Percentiles rank a stretch among this genome's conserved stretches.
Conservation (phyloP, 2,888 invertebrate genomes). For the Rapana venosa region DNA sequence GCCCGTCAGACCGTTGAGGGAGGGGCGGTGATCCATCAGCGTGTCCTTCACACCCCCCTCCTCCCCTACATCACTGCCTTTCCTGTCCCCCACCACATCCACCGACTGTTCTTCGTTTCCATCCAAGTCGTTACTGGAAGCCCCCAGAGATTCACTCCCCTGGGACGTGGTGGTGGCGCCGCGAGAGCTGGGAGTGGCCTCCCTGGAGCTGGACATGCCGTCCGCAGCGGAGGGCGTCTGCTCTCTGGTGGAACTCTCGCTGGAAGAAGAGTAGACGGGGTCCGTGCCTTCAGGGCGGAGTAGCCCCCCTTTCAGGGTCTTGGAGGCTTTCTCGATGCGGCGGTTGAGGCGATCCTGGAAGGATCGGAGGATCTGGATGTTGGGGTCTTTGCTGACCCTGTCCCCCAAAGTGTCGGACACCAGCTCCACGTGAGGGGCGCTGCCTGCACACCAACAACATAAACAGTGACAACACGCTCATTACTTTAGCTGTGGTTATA, state of each 20-base stretch:
- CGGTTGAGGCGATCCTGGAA: conserved; percentile 44
- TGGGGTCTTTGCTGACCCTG: conserved; percentile 20
- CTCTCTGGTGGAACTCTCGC: conserved; percentile 40
- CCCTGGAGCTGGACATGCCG: conserved; percentile 39
- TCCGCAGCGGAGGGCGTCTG: conserved; percentile 38
- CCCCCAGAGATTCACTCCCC: conserved; percentile 32
- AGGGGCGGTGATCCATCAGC: background rate
- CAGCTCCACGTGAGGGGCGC: conserved; percentile 39
- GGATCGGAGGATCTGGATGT: conserved; percentile 41
- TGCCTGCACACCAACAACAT: background rate
- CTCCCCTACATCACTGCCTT: background rate
- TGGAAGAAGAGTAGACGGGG: conserved; percentile 36
- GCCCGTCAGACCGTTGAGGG: background rate
- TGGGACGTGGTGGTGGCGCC: conserved; percentile 18
- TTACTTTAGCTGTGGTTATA: too few species aligned
- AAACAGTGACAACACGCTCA: background rate
- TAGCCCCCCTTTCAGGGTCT: conserved; percentile 37
- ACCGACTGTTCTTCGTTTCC: background rate
- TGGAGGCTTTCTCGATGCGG: conserved; percentile 43
- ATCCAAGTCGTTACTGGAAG: conserved; percentile 31
- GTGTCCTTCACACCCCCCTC: background rate
- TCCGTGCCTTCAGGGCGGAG: conserved; percentile 41
- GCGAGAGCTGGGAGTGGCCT: conserved; percentile 30
- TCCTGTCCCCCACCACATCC: background rate
- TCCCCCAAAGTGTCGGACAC: conserved; percentile 26